These are phyloP conservation scores for Oligia latruncula DNA, from an alignment of 2,888 invertebrate species.

Conservation along the genomic window DNA sequence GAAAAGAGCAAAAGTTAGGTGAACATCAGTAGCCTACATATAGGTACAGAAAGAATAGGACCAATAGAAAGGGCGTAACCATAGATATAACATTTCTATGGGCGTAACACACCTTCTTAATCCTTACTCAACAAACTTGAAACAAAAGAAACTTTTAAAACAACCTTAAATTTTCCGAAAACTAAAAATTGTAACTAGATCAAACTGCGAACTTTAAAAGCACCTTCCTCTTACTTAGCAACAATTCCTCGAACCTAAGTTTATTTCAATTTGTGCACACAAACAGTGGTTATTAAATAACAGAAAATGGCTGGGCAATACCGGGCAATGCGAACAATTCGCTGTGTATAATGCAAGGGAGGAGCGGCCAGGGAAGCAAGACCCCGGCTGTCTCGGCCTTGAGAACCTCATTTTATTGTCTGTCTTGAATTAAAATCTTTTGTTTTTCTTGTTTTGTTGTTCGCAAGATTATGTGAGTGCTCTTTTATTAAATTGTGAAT, in stretches of 20 bases:
- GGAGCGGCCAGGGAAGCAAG: conserved; percentile 46
- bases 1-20: background rate
- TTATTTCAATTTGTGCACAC: conserved; percentile 54
- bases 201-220: conserved; percentile 5
- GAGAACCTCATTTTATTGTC: conserved; percentile 58
- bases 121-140: conserved; percentile 1
- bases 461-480: conserved; percentile 26
- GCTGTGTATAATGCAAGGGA: conserved; percentile 62
- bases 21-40: background rate
- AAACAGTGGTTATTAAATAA: conserved; percentile 55
- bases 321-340: conserved; percentile 51
- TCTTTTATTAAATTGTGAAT: conserved; percentile 36
- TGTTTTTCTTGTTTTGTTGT: conserved; percentile 41
- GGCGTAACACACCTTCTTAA: background rate
- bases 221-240: conserved; percentile 19
- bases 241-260: conserved; percentile 15
- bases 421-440: conserved; percentile 62
- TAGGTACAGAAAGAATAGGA: background rate
- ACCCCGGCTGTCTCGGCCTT: conserved; percentile 59
- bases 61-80: background rate
- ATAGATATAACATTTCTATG: no score
- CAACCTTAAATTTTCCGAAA: background rate
- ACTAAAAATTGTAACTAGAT: conserved; percentile 17
- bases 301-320: conserved; percentile 45
- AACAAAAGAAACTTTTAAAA: background rate